Conservation (phyloP, 2,113 vertebrate species). For the Apteryx owenii region DNA sequence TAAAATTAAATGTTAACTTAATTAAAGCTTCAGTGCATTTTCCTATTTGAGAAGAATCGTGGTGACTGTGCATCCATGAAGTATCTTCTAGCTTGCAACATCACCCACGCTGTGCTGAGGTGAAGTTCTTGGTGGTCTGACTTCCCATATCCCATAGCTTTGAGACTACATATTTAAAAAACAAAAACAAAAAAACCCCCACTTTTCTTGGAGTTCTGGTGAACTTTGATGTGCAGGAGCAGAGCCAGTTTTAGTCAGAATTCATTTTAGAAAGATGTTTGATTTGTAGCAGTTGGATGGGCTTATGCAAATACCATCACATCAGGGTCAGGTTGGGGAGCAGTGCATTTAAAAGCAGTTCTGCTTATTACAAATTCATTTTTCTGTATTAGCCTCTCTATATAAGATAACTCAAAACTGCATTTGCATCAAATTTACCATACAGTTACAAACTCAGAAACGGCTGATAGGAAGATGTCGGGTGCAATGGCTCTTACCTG, state of each 20-base stretch:
- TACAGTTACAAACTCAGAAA: not conserved
- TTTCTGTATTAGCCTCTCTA: not conserved
- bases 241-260: not conserved
- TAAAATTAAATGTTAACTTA: not conserved
- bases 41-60: not conserved
- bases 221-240: not conserved
- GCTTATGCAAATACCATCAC: not conserved
- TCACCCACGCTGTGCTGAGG: not conserved
- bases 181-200: not conserved
- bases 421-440: not conserved
- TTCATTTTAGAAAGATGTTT: not conserved
- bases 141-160: not conserved
- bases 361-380: not conserved
- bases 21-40: not conserved
- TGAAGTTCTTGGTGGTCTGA: not conserved
- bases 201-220: not conserved
- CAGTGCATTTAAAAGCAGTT: not conserved
- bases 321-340: not conserved
- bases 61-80: rapidly evolving
- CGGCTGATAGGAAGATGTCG: not conserved
- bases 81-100: not conserved
- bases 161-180: not conserved
- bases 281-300: not conserved
- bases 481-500: not conserved
- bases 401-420: not conserved